phyloP scores from a whole-genome alignment of 1,140 invertebrate species.

The Galendromus occidentalis region DNA sequence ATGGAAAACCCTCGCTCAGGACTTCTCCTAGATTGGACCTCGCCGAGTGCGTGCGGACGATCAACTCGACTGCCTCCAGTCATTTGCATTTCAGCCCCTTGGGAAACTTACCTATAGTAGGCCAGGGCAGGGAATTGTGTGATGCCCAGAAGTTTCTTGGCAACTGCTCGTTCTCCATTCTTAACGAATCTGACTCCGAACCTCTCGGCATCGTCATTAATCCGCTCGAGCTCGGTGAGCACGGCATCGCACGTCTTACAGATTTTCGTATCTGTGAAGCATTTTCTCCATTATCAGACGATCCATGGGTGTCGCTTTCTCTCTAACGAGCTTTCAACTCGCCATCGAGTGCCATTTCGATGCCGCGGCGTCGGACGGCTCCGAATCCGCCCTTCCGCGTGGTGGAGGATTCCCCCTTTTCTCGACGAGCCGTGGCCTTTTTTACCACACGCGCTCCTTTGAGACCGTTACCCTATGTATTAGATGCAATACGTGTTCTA shows the following conservation, averaged over 20 bases:
- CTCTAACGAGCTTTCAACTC: too few species aligned
- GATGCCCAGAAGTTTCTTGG: constrained; percentile 71
- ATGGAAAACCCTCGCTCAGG: neutral
- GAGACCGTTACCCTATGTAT: too few species aligned
- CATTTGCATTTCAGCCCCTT: constrained; percentile 45
- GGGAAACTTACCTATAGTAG: constrained; percentile 78
- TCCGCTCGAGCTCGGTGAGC: constrained; percentile 70
- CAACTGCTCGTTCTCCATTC: constrained; percentile 81
- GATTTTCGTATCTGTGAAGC: constrained; percentile 51
- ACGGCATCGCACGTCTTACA: constrained; percentile 78
- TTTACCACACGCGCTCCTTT: too few species aligned
- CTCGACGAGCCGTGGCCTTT: too few species aligned
- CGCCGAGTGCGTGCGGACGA: constrained; percentile 29
- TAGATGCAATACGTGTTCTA: too few species aligned
- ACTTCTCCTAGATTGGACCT: neutral
- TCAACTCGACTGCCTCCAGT: constrained; percentile 66
- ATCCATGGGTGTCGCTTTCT: too few species aligned
- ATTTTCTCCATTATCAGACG: too few species aligned
- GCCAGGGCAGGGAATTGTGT: constrained; percentile 79
- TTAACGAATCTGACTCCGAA: constrained; percentile 86
- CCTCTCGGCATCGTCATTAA: constrained; percentile 77
- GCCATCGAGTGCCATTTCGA: too few species aligned
- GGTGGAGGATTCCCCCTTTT: too few species aligned
- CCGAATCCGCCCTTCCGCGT: too few species aligned
- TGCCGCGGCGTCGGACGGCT: too few species aligned